These are phyloP conservation scores for Orius insidiosus DNA, from an alignment of 1,140 invertebrate genomes.

Conservation along the genomic window DNA sequence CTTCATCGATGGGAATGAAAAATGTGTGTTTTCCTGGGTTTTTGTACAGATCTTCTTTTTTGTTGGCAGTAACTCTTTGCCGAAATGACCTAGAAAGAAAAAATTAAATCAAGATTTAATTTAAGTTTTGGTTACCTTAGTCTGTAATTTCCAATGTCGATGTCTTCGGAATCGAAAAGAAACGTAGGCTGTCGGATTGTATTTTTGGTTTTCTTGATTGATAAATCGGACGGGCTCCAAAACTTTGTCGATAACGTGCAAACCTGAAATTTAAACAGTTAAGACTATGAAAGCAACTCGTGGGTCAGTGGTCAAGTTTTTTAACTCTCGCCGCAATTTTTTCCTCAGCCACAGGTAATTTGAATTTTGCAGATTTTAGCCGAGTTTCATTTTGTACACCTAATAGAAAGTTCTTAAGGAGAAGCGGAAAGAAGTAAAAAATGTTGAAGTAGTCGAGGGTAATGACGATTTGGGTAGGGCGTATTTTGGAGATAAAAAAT, in stretches of 20 bases:
- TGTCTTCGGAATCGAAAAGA: slow-evolving; percentile 58
- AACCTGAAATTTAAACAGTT: too few relatives aligned
- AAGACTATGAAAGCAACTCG: too few relatives aligned
- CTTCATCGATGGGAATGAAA: slow-evolving; percentile 78
- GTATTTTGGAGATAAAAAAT: too few relatives aligned
- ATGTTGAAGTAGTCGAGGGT: too few relatives aligned
- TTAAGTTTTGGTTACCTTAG: slow-evolving; percentile 32
- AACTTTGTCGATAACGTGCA: slow-evolving; percentile 63
- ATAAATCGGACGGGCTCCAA: slow-evolving; percentile 47
- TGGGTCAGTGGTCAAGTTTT: too few relatives aligned
- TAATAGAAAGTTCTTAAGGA: too few relatives aligned
- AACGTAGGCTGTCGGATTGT: slow-evolving; percentile 59
- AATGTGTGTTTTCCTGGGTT: slow-evolving; percentile 65
- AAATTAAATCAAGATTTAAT: background rate
- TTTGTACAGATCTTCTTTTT: slow-evolving; percentile 56
- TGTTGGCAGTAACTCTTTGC: slow-evolving; percentile 45
- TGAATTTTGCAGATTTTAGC: too few relatives aligned
- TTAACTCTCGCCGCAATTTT: too few relatives aligned
- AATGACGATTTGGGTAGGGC: too few relatives aligned
- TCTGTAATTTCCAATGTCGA: slow-evolving; percentile 43
- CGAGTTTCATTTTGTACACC: too few relatives aligned
- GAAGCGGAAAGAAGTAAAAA: too few relatives aligned
- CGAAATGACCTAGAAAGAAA: slow-evolving; percentile 44
- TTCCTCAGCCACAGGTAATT: too few relatives aligned
- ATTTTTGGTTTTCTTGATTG: slow-evolving; percentile 38